A percentile compares a stretch with the other conserved stretches of the same genome.
Evolutionary conservation across 2,113 vertebrate species (phyloP).

Genomic region (Columba janthina): DNA sequence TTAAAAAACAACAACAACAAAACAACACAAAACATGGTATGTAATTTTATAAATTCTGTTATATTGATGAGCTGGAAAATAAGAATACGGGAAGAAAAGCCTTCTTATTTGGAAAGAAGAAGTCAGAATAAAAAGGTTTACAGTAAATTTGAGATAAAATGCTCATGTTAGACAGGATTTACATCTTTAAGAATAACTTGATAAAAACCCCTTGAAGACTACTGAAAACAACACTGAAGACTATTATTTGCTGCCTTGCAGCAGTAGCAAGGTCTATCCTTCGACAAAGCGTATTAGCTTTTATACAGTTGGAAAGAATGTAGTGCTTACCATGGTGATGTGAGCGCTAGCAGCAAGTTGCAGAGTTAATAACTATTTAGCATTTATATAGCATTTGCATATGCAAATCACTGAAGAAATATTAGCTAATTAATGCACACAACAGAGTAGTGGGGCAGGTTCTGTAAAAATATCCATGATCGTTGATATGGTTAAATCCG

Average conservation of each 20-base stretch:
- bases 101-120: constrained; percentile 14
- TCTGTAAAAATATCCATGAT: background rate
- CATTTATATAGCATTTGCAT: constrained; percentile 28
- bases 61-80: constrained; percentile 57
- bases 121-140: background rate
- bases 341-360: background rate
- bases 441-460: background rate
- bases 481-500: background rate
- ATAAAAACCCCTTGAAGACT: constrained; percentile 14
- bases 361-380: background rate
- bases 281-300: background rate
- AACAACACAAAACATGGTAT: background rate
- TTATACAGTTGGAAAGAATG: background rate
- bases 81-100: constrained; percentile 50
- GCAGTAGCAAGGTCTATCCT: background rate
- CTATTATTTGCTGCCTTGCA: background rate
- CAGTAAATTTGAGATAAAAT: constrained; percentile 51
- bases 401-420: background rate
- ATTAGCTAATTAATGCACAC: background rate
- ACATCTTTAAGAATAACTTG: constrained; percentile 47
- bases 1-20: background rate
- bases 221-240: constrained; percentile 36
- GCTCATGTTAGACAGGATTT: constrained; percentile 28
- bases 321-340: background rate
- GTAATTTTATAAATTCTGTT: constrained; percentile 44